Evolutionary conservation across 2,888 invertebrate species (phyloP), one percentile per base, ranked within the genome.

Genomic region (Rhagophthalmus giganteus): DNA sequence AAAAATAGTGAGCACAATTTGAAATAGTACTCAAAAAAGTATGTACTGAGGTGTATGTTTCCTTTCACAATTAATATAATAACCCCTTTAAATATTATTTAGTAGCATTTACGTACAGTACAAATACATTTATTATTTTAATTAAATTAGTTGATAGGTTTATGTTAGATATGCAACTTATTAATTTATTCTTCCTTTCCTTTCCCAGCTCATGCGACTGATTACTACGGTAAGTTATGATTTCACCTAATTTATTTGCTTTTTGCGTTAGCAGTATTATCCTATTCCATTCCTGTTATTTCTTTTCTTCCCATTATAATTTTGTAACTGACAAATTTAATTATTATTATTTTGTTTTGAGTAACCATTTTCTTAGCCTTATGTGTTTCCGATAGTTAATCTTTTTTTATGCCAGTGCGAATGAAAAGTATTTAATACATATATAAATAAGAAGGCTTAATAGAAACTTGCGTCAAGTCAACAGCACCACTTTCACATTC

Each of bases 221-320:
- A 94, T 83, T 95, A 95, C 83, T 95, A 95, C 92, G 95, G 95
- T 96, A 92, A 94, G 95, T 94, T 82, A 69, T 82, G 82, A 81
- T 85, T 84, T 81, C 82, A 81, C 57, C 46, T 58, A 45, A 34
- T 45, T 41, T 47, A 25, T 59, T 54, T 49, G 61, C 59, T 61
- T 59, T 56, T 53, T 54, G 57, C 59, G 53, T 51, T 51, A 49
- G 49, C 55, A 54, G 44, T 42, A 53, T 44, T 47, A 13, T 49
- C 57, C 39, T 54, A 13, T 11, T 39, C 34, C 38, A 27, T 7
- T 32, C 11, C 39, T 25, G 13, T 34, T 37, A 27, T 37, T 48
- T 49, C 38, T 37, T 30, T 27, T 41, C 44, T 38, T 24, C 15
- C 12, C n/a, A 10, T 44, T 44, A 20, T 26, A 39, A 27, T 40